Base-by-base conservation (phyloP, 2,797 vertebrate species). In the Clarias pachynema region DNA sequence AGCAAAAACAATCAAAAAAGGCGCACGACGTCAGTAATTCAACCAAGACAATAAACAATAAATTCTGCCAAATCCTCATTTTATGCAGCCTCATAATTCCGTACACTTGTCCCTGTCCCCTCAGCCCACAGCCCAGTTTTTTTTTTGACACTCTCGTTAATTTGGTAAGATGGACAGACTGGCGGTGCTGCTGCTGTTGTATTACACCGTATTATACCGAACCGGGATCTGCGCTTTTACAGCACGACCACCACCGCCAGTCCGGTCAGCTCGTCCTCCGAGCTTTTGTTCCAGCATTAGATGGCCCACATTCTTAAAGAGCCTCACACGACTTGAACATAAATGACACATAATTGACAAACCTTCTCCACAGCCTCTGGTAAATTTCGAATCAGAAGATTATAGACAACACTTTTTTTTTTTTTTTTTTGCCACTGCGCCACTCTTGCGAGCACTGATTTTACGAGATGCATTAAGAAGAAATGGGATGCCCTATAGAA, bases 111-210 rank as follows among this genome's bases (percentile, higher is more conserved):
- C 26, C 26, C 56, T 37, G 90, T 86, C 89, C 86, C 81, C 84
- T 79, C 29, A 81, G 79, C 18, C 34, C 63, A 57, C 87, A 86
- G 75, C 85, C 84, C 85, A 88, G 86, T 86, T 59, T 88, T 84
- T 89, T 86, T 59, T 88, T 84, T 89, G 90, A 88, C 89, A 89
- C 91, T 92, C 93, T 92, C 91, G 93, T 95, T 95, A 92, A 94
- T 95, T 95, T 94, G 91, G 95, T 92, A 94, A 94, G 93, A 94
- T 92, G 91, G 90, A 92, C 92, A 89, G 93, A 92, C 92, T 93
- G 93, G 92, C 93, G 91, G 89, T 91, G 91, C 91, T 90, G 91
- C 89, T 92, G 91, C 89, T 62, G 90, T 91, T 90, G 93, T 94
- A 93, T 94, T 94, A 93, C 44, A 49, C 44, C 44, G 44, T 49